Conservation (phyloP, 2,797 vertebrate genomes). For the Malurus splendens region DNA sequence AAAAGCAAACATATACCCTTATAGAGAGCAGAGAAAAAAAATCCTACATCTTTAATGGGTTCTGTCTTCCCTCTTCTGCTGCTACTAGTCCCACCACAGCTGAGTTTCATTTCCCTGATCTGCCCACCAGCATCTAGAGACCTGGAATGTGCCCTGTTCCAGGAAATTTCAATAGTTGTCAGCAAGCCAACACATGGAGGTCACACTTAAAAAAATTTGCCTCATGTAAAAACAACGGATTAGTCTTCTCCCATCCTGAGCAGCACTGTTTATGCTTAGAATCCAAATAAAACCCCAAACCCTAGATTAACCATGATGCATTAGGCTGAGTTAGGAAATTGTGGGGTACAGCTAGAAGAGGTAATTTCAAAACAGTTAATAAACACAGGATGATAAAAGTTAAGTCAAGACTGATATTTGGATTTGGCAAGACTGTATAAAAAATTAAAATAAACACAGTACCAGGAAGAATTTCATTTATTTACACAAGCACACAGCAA, state of each 20-base stretch:
- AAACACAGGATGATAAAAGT: not conserved
- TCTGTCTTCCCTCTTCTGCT: not conserved
- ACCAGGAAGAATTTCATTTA: not conserved
- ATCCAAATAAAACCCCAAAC: slow-evolving; percentile 15
- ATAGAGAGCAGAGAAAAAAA: not conserved
- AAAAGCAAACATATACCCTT: not conserved
- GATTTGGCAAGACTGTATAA: not conserved
- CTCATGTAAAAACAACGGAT: slow-evolving; percentile 25
- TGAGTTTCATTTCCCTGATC: slow-evolving; percentile 38
- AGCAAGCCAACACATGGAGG: slow-evolving; percentile 32
- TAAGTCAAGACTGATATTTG: not conserved
- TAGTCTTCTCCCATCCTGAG: slow-evolving; percentile 17
- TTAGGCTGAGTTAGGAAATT: not conserved
- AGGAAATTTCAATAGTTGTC: slow-evolving; percentile 43
- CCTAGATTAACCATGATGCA: not conserved
- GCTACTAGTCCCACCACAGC: slow-evolving; percentile 1
- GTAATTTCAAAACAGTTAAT: slow-evolving; percentile 10
- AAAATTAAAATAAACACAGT: not conserved
- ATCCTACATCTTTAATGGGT: not conserved
- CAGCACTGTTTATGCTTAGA: not conserved
- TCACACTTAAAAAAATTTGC: slow-evolving; percentile 36
- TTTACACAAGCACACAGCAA: not conserved
- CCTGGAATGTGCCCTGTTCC: slow-evolving; percentile 42
- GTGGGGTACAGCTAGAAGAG: not conserved
- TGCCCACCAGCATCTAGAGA: slow-evolving; percentile 38